Evolutionary conservation across 2,797 vertebrate genomes (phyloP), one percentile per base, ranked within the genome.

Genomic region (Sebastes jordani): DNA sequence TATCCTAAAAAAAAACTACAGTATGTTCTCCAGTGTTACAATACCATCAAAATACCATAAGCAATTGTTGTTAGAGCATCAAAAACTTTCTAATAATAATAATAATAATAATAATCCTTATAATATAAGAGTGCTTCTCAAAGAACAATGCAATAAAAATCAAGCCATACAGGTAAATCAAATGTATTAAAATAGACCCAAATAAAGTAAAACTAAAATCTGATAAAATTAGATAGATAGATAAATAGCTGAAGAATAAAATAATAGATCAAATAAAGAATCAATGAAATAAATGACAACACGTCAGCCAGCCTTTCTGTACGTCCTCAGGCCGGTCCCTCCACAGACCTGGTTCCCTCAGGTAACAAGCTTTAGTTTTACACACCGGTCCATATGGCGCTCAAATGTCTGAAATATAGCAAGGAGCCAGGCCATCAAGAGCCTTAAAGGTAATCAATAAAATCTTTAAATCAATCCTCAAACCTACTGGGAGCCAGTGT

Each of bases 381-480:
- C 38, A 42, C 46, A 20, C 46, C 2, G 46, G 46, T 49, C 46
- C 18, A 18, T 20, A 11, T 11, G 3, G 16, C 9, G 27, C 20
- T 65, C 2, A 70, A 71, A 58, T 1, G 27, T 71, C 30, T 54
- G 23, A 73, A 73, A 23, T 59, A 55, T 34, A 69, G 11, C 30
- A n/a, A 6, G 54, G 1, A 36, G 16, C 25, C 8, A 32, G 49
- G 6, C 36, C 77, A 42, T 63, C 55, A 73, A 32, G 63, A 27
- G 5, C 30, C 22, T 73, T 55, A 68, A 61, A 38, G 72, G 8
- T 36, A 42, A 70, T 74, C 30, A 65, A 74, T 77, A 34, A 42
- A 54, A 66, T 46, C 30, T 42, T 77, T 29, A 55, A 81, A 60
- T 81, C 69, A 42, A 64, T 74, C 25, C 25, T 38, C 2, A 59